These are phyloP conservation scores for Euborellia annulipes DNA, from an alignment of 1,140 invertebrate genomes.

Conservation along the genomic window DNA sequence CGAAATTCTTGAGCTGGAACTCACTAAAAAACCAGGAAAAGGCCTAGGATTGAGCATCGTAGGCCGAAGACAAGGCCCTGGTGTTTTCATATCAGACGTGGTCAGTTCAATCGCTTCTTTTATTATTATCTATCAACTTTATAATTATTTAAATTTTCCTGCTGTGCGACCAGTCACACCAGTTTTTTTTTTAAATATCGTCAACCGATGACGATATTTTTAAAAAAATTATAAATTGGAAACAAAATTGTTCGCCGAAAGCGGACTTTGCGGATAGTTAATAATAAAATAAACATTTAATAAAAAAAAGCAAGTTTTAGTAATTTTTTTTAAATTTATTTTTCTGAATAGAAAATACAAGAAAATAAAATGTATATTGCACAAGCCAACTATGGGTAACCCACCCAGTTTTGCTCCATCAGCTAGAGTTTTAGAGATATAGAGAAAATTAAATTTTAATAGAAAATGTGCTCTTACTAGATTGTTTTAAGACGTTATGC, in stretches of 20 bases:
- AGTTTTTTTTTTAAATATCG: slow-evolving; percentile 2
- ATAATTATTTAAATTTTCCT: slow-evolving; percentile 1
- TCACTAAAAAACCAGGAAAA: slow-evolving; percentile 82
- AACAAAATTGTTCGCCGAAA: no score
- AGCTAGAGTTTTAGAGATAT: no score
- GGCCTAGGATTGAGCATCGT: slow-evolving; percentile 83
- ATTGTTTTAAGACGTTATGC: no score
- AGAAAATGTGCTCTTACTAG: no score
- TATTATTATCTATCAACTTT: slow-evolving; percentile 2
- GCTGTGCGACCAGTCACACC: no score
- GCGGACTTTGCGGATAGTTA: no score
- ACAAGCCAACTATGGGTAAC: not conserved
- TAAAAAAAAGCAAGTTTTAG: no score
- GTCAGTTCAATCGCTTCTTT: slow-evolving; percentile 54
- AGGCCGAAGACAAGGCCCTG: slow-evolving; percentile 69
- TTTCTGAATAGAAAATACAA: not conserved
- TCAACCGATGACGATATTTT: no score
- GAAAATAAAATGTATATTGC: not conserved
- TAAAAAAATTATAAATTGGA: no score
- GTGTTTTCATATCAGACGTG: slow-evolving; percentile 89
- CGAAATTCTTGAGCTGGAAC: slow-evolving; percentile 74
- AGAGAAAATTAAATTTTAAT: no score
- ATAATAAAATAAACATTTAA: no score
- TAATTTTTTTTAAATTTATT: not conserved
- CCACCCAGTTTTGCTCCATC: no score